A percentile compares a stretch with the other conserved stretches of the same genome.
Evolutionary conservation across 2,113 vertebrate genomes (phyloP).

Genomic region (western clawed frog (Xenopus tropicalis)): DNA sequence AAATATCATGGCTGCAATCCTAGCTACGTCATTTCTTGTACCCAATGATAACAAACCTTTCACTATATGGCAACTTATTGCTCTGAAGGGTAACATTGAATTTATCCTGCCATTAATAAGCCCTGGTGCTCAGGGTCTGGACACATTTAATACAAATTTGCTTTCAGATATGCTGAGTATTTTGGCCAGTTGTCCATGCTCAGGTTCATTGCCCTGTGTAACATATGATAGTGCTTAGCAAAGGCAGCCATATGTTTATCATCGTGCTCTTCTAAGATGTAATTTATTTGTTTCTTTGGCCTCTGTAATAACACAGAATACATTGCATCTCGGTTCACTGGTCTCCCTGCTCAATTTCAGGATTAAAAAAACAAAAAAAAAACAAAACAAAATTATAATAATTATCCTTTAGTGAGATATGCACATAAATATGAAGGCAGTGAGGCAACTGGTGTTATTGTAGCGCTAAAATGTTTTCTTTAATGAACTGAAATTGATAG

Average conservation of each 20-base stretch:
- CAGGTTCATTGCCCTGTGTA: not conserved
- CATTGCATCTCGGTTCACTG: conserved; percentile 10
- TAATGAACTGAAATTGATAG: too few relatives aligned
- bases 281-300: conserved; percentile 19
- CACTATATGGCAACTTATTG: too few relatives aligned
- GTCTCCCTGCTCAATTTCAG: conserved; percentile 16
- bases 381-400: too few relatives aligned
- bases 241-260: conserved; percentile 13
- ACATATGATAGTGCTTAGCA: not conserved
- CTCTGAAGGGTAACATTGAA: too few relatives aligned
- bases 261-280: not conserved
- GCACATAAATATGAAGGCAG: not conserved
- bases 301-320: not conserved
- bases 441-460: too few relatives aligned
- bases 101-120: too few relatives aligned
- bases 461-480: too few relatives aligned
- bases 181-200: conserved; percentile 1
- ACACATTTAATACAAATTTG: not conserved
- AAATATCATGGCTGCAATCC: too few relatives aligned
- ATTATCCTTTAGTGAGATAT: conserved; percentile 19
- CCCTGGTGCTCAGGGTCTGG: too few relatives aligned
- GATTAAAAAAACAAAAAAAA: not conserved
- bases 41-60: too few relatives aligned
- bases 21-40: too few relatives aligned
- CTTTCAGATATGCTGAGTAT: not conserved